Conservation (phyloP, 2,888 invertebrate genomes). For the Thymelicus lineola region DNA sequence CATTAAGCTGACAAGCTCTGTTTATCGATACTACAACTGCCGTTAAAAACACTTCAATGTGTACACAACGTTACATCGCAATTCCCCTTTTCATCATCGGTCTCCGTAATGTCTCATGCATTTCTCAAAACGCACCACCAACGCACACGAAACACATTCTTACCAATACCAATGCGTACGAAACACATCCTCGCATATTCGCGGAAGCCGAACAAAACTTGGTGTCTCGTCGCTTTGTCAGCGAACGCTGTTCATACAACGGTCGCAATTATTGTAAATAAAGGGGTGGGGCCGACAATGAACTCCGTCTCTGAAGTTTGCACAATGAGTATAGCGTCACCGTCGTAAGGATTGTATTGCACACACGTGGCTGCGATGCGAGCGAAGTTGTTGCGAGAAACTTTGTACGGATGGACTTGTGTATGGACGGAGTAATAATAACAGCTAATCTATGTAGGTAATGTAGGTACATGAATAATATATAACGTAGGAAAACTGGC, state of each 20-base stretch:
- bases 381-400: neutral
- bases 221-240: slow-evolving; percentile 23
- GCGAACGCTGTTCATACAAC: slow-evolving; percentile 27
- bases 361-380: neutral
- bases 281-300: slow-evolving; percentile 42
- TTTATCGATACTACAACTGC: no score
- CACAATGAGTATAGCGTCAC: slow-evolving; percentile 43
- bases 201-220: slow-evolving; percentile 22
- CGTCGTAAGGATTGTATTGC: slow-evolving; percentile 20
- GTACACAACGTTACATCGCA: no score
- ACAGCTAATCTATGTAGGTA: no score
- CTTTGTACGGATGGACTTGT: no score
- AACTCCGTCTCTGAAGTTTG: slow-evolving; percentile 43
- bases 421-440: no score
- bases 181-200: neutral
- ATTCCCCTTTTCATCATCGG: no score
- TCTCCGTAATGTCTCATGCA: no score
- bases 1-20: neutral
- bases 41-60: no score
- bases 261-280: slow-evolving; percentile 32
- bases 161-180: no score
- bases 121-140: no score
- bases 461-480: no score
- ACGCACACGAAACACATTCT: neutral
- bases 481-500: no score